Percentiles rank a stretch among this genome's conserved stretches.
These are phyloP conservation scores for Atta cephalotes DNA, from an alignment of 1,140 invertebrate genomes.

Conservation along the genomic window DNA sequence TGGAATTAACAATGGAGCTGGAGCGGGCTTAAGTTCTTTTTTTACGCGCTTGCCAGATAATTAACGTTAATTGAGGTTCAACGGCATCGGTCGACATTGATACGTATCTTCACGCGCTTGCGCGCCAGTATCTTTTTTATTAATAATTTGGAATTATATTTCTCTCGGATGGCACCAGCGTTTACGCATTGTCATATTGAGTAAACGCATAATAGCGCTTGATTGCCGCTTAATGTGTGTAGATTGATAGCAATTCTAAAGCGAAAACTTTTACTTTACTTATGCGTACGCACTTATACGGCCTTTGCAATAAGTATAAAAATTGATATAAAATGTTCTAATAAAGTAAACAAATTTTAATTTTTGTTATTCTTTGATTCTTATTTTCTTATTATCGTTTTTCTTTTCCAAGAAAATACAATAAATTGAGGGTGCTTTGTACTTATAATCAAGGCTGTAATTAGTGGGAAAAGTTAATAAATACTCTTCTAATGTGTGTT, in stretches of 20 bases:
- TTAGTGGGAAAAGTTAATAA: no score
- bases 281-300: neutral
- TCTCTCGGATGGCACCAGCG: neutral
- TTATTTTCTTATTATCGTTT: no score
- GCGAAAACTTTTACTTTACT: constrained; percentile 42
- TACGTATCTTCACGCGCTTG: neutral
- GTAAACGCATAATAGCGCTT: neutral
- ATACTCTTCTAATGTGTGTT: neutral
- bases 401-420: no score
- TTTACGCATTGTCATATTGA: neutral
- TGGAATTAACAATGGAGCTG: constrained; percentile 75
- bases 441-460: no score
- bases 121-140: neutral
- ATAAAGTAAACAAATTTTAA: no score
- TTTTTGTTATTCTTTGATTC: no score
- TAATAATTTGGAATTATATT: neutral
- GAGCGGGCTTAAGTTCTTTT: constrained; percentile 33
- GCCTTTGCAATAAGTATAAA: no score
- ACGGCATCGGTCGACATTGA: constrained; percentile 26
- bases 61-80: constrained; percentile 69
- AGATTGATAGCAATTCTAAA: constrained; percentile 24
- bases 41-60: constrained; percentile 46
- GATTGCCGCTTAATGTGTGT: neutral
- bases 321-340: no score
- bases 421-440: no score